A percentile compares a stretch with the other conserved stretches of the same genome.
Conservation (phyloP, 2,888 invertebrate species). For the Nemapogon koenigi region DNA sequence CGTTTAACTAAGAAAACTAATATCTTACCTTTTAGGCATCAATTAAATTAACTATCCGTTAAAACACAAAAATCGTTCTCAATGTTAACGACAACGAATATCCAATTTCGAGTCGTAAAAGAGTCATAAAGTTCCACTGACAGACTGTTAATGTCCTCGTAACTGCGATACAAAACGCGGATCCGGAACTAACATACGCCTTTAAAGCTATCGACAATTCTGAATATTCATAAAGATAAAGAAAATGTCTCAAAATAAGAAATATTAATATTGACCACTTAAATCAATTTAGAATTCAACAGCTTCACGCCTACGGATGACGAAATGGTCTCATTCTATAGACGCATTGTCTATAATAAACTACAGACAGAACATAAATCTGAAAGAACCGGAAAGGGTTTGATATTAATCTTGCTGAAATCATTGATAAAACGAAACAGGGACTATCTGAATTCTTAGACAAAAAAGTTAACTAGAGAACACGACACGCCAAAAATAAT, state of each 20-base stretch:
- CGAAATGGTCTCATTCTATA: too few species aligned
- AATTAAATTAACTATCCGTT: constrained; percentile 9
- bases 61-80: constrained; percentile 10
- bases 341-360: too few species aligned
- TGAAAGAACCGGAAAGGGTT: constrained; percentile 4
- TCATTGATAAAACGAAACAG: constrained; percentile 16
- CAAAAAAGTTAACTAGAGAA: constrained; percentile 1
- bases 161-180: constrained; percentile 29
- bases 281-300: too few species aligned
- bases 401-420: constrained; percentile 21
- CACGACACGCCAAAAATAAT: constrained; percentile 9
- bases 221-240: constrained; percentile 2
- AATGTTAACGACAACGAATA: constrained; percentile 33
- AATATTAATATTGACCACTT: too few species aligned
- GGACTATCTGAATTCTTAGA: constrained; percentile 2
- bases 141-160: constrained; percentile 43
- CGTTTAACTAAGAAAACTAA: constrained; percentile 5
- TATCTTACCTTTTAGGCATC: constrained; percentile 4
- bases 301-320: too few species aligned
- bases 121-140: constrained; percentile 37
- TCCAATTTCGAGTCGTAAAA: constrained; percentile 56
- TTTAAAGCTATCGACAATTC: background rate
- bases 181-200: constrained; percentile 24
- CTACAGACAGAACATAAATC: constrained; percentile 5
- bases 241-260: constrained; percentile 1